Evolutionary conservation across 2,113 vertebrate species (phyloP).

Genomic region (Eulemur rufifrons): DNA sequence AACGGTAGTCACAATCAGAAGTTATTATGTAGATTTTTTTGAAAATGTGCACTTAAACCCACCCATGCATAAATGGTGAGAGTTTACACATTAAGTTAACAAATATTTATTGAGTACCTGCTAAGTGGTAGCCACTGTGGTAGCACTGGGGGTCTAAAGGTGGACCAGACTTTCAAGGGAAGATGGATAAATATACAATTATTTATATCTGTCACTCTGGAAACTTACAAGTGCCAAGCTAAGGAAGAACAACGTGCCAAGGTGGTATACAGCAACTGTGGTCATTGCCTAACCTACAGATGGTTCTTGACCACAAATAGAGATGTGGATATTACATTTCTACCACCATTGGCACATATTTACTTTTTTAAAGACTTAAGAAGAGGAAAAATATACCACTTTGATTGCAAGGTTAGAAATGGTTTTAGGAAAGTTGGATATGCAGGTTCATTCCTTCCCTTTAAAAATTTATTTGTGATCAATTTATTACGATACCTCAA

Average conservation of each 20-base stretch:
- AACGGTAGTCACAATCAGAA: background rate
- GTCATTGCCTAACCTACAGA: background rate
- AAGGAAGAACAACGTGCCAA: background rate
- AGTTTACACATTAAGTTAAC: background rate
- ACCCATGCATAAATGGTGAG: accelerated
- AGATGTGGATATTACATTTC: background rate
- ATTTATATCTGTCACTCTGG: background rate
- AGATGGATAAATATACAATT: background rate
- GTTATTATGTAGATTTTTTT: background rate
- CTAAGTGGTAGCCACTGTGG: background rate
- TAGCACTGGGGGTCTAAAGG: background rate
- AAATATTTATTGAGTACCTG: background rate
- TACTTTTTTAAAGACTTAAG: background rate
- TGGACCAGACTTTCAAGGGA: background rate
- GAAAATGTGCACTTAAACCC: background rate
- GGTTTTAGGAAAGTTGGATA: background rate
- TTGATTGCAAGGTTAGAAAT: background rate
- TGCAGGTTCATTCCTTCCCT: background rate
- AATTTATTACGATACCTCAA: background rate
- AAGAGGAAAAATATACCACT: background rate
- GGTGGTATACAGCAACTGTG: accelerated
- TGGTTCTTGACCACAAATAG: background rate
- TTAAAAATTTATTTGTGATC: background rate
- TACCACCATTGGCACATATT: background rate
- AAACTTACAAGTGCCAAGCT: background rate